Conservation (phyloP, 2,113 vertebrate genomes). For the Takifugu flavidus region DNA sequence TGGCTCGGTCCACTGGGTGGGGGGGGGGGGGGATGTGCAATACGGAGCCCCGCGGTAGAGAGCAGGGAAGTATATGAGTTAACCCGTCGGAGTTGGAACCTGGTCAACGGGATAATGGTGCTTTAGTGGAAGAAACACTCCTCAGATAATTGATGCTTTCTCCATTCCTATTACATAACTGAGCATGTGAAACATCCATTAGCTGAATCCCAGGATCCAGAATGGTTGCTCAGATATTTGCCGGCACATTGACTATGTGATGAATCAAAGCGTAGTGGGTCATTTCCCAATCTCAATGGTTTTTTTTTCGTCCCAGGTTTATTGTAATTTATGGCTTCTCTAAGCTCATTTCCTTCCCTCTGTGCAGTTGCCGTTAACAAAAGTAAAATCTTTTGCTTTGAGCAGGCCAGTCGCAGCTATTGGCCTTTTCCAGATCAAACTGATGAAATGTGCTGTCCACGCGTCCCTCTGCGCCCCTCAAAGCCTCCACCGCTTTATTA, state of each 20-base stretch:
- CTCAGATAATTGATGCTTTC: not conserved
- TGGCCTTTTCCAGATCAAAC: conserved; percentile 7
- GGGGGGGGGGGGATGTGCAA: conserved; percentile 8
- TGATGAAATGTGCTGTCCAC: not conserved
- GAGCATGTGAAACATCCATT: conserved; percentile 19
- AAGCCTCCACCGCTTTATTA: too few relatives aligned
- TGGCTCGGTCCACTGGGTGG: not conserved
- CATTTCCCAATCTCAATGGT: conserved; percentile 10
- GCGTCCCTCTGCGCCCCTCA: conserved; percentile 12
- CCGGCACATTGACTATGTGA: not conserved
- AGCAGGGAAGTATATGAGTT: conserved; percentile 8
- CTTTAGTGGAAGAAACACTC: not conserved
- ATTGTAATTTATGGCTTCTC: not conserved
- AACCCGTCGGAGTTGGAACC: conserved; percentile 1
- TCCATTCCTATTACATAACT: not conserved
- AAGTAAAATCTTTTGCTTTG: conserved; percentile 9
- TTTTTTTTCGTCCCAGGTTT: conserved; percentile 2
- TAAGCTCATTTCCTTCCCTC: not conserved
- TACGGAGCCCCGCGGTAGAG: conserved; percentile 1
- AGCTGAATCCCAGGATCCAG: conserved; percentile 13
- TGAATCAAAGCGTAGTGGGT: conserved; percentile 1
- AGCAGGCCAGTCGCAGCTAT: conserved; percentile 6
- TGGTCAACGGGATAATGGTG: too few relatives aligned
- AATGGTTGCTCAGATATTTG: not conserved
- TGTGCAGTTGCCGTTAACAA: not conserved